These are phyloP conservation scores for Egretta garzetta DNA, from an alignment of 2,113 vertebrate genomes.

Conservation along the genomic window DNA sequence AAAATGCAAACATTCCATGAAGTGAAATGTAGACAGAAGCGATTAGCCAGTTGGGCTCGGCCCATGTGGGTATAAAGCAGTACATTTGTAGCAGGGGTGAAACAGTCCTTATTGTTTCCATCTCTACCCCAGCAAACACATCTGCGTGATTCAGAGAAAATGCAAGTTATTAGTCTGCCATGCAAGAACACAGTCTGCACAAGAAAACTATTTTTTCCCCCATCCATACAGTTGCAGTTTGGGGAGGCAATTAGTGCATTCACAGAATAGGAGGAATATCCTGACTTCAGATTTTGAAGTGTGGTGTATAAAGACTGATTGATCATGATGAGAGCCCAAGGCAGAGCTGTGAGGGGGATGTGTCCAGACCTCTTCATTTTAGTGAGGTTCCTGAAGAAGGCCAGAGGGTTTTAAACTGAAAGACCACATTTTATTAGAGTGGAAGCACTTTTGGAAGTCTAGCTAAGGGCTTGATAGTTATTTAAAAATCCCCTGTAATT, in stretches of 20 bases:
- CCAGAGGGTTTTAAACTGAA: neutral
- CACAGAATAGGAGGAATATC: neutral
- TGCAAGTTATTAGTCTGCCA: neutral
- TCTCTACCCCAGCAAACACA: neutral
- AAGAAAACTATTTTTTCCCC: neutral
- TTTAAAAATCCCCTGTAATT: neutral
- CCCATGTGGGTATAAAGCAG: neutral
- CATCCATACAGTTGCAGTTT: neutral
- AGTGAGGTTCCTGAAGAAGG: neutral
- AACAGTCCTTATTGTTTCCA: neutral
- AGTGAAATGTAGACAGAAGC: neutral
- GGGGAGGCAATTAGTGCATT: neutral
- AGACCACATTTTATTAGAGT: neutral
- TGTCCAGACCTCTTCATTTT: neutral
- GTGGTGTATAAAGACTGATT: neutral
- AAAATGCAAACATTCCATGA: neutral
- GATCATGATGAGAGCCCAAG: neutral
- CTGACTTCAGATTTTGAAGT: neutral
- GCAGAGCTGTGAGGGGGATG: neutral
- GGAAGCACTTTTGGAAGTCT: neutral
- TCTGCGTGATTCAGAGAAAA: neutral
- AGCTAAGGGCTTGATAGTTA: neutral
- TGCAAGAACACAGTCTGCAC: neutral
- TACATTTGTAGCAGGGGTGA: neutral
- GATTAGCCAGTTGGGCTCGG: neutral